Percentiles rank a stretch among this genome's conserved stretches.
Conservation (phyloP, 2,113 vertebrate genomes). For the Furnarius figulus region DNA sequence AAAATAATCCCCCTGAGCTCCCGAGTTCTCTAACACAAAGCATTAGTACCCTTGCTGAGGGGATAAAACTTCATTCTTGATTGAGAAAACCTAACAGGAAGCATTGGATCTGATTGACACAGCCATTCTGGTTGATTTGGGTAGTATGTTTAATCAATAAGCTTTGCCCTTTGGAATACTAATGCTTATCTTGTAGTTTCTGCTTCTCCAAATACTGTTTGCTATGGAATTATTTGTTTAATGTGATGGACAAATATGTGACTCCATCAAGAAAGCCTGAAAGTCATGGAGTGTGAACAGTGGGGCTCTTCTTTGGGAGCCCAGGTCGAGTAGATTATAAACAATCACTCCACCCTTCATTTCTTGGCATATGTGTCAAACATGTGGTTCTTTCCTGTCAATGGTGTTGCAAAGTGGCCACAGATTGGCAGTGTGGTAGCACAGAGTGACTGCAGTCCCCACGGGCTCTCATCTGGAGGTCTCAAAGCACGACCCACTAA, state of each 20-base stretch:
- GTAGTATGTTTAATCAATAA: slow-evolving; percentile 28
- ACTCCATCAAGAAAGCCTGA: not conserved
- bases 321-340: not conserved
- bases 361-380: not conserved
- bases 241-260: not conserved
- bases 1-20: not conserved
- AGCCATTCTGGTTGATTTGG: not conserved
- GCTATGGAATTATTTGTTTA: not conserved
- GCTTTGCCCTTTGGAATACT: not conserved
- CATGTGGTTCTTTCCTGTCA: not conserved
- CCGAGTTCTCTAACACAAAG: not conserved
- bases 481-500: not conserved
- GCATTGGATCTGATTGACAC: not conserved
- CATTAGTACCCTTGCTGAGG: not conserved
- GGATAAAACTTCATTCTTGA: slow-evolving; percentile 6
- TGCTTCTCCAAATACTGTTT: slow-evolving; percentile 11
- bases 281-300: not conserved
- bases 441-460: not conserved
- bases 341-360: not conserved
- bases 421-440: not conserved
- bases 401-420: not conserved
- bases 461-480: not conserved
- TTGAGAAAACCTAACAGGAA: not conserved
- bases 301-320: not conserved
- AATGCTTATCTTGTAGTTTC: not conserved